A percentile compares a stretch with the other conserved stretches of the same genome.
Evolutionary conservation across 2,113 vertebrate genomes (phyloP).

Genomic region (Coracopsis vasa): DNA sequence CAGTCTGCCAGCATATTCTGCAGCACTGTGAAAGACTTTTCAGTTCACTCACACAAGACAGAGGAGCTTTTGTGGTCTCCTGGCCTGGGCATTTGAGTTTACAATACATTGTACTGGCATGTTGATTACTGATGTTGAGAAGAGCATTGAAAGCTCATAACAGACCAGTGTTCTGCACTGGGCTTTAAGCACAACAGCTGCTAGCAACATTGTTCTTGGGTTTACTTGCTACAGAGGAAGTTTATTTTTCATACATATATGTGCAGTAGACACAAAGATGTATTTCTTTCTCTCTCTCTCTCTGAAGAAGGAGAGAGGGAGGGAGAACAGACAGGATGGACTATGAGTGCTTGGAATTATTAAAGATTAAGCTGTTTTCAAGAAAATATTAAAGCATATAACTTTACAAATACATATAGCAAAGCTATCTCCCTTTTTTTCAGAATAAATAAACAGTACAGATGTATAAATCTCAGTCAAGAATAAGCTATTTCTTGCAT

Average conservation of each 20-base stretch:
- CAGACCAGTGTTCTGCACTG: background rate
- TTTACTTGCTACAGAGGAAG: background rate
- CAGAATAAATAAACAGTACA: background rate
- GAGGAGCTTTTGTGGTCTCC: slow-evolving; percentile 43
- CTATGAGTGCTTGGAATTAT: background rate
- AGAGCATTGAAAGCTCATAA: slow-evolving; percentile 28
- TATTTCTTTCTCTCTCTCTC: background rate
- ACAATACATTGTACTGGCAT: background rate
- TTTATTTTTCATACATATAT: slow-evolving; percentile 17
- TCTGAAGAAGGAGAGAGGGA: background rate
- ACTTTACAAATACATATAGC: background rate
- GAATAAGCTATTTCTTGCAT: background rate
- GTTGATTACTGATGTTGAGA: slow-evolving; percentile 11
- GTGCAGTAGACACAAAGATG: background rate
- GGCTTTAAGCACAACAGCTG: slow-evolving; percentile 20
- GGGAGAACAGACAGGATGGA: background rate
- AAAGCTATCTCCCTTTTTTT: background rate
- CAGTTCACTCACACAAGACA: background rate
- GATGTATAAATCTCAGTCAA: background rate
- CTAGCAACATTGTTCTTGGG: slow-evolving; percentile 22
- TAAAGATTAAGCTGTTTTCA: background rate
- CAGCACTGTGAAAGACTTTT: slow-evolving; percentile 30
- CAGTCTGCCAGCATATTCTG: background rate
- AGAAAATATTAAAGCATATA: background rate
- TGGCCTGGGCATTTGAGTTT: background rate